Percentiles rank a stretch among this genome's conserved stretches.
Conservation (phyloP, 2,113 vertebrate genomes). For the Callaeas wilsoni region DNA sequence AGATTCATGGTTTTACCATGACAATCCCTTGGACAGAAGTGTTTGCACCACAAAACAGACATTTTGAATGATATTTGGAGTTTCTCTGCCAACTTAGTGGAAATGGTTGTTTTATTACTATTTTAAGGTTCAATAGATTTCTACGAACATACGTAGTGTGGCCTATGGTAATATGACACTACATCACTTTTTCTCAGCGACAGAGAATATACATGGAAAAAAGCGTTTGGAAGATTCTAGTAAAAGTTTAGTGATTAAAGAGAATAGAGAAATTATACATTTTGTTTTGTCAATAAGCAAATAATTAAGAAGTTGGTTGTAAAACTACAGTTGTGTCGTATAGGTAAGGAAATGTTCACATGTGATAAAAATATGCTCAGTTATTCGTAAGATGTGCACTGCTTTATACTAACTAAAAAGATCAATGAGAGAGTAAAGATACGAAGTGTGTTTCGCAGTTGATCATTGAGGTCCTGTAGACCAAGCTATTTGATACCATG, state of each 20-base stretch:
- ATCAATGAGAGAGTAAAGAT: neutral
- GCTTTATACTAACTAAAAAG: neutral
- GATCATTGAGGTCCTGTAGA: neutral
- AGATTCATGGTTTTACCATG: neutral
- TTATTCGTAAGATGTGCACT: neutral
- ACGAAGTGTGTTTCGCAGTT: neutral
- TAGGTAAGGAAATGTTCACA: neutral
- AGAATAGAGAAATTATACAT: neutral
- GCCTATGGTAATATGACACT: neutral
- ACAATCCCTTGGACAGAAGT: neutral
- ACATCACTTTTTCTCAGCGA: neutral
- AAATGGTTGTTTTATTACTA: neutral
- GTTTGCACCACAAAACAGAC: neutral
- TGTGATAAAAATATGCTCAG: neutral
- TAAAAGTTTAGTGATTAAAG: neutral
- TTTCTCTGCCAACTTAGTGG: neutral
- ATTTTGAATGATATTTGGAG: neutral
- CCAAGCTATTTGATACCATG: neutral
- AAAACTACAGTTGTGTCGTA: rapidly evolving
- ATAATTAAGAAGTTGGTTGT: neutral
- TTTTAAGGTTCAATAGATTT: neutral
- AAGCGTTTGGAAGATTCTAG: neutral
- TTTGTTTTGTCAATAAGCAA: neutral
- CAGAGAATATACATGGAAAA: neutral
- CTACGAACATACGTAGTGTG: neutral